phyloP scores from a whole-genome alignment of 2,113 vertebrate genomes.

The Antigone vipio region DNA sequence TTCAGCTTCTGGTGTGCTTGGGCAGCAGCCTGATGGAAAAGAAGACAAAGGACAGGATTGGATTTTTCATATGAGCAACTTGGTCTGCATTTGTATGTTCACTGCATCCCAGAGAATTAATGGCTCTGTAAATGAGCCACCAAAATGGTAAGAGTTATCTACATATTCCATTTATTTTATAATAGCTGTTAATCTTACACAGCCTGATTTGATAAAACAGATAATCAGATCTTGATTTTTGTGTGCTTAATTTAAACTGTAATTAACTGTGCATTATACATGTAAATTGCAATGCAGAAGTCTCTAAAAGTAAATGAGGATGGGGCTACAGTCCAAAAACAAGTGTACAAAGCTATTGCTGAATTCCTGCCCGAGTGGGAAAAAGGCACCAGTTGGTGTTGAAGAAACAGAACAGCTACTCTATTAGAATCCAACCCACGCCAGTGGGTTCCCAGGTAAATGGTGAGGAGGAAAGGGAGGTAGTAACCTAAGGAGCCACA shows the following conservation, averaged over 20 bases:
- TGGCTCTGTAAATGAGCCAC: neutral
- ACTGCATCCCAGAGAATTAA: neutral
- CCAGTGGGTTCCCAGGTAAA: neutral
- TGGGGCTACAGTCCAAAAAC: neutral
- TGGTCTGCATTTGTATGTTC: neutral
- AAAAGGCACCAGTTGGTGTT: neutral
- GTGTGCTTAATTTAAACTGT: slow-evolving; percentile 40
- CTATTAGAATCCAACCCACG: neutral
- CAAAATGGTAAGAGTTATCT: slow-evolving; percentile 7
- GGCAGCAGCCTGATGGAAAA: neutral
- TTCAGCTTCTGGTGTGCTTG: neutral
- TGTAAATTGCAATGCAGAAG: neutral
- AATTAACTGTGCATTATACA: slow-evolving; percentile 20
- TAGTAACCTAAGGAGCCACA: neutral
- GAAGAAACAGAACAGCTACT: neutral
- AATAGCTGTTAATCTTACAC: slow-evolving; percentile 21
- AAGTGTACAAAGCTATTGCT: neutral
- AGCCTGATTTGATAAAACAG: slow-evolving; percentile 23
- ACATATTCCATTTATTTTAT: slow-evolving; percentile 36
- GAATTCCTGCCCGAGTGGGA: neutral
- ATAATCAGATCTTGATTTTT: slow-evolving; percentile 42
- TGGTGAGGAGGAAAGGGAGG: neutral
- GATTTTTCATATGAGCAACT: neutral
- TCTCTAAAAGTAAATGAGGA: neutral
- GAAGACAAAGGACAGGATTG: neutral